These are phyloP conservation scores for Protula sp. DNA, from an alignment of 2,888 invertebrate species.

Conservation along the genomic window DNA sequence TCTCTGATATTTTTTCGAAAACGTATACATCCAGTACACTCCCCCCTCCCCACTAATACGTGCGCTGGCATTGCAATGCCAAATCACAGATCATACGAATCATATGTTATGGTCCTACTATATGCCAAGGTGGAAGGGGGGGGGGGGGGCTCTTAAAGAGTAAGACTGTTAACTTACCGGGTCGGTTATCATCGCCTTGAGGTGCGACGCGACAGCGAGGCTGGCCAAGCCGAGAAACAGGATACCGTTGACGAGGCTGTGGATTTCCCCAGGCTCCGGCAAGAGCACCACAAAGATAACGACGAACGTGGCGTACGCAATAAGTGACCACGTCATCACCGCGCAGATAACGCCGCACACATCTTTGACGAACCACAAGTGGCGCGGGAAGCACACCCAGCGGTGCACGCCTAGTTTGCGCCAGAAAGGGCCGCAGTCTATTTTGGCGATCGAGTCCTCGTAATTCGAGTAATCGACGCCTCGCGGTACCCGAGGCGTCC, in stretches of 20 bases:
- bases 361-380: constrained; percentile 70
- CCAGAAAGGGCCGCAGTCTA: constrained; percentile 42
- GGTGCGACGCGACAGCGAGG: constrained; percentile 69
- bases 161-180: constrained; percentile 75
- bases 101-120: too few species aligned
- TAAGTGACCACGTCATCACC: constrained; percentile 71
- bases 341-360: constrained; percentile 82
- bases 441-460: constrained; percentile 36
- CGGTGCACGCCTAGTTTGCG: constrained; percentile 26
- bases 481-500: neutral
- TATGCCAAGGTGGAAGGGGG: too few species aligned
- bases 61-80: too few species aligned
- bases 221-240: constrained; percentile 73
- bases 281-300: constrained; percentile 72
- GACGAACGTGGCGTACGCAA: constrained; percentile 83
- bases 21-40: too few species aligned
- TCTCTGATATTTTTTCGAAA: too few species aligned
- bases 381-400: constrained; percentile 17
- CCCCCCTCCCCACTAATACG: too few species aligned
- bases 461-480: constrained; percentile 6
- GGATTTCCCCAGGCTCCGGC: constrained; percentile 64
- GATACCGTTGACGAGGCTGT: constrained; percentile 63
- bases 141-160: too few species aligned
- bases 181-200: constrained; percentile 78
- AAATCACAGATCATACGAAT: too few species aligned